Evolutionary conservation across 2,113 vertebrate genomes (phyloP).

Genomic region (Perca fluviatilis): DNA sequence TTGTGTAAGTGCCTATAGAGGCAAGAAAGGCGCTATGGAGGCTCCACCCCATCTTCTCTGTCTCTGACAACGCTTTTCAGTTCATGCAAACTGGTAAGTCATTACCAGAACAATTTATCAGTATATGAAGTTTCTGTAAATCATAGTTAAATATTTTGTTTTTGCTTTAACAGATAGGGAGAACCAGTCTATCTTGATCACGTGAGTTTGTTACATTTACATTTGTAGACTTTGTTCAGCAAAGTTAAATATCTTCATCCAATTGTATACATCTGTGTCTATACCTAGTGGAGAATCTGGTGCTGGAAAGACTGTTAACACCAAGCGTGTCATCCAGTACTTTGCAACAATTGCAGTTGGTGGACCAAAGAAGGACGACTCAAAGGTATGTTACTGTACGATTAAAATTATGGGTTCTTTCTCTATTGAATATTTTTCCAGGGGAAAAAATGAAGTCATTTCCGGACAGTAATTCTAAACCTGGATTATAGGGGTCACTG

Average conservation of each 20-base stretch:
- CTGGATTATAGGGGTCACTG: slow-evolving; percentile 62
- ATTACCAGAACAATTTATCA: too few relatives aligned
- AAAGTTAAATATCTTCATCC: too few relatives aligned
- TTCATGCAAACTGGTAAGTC: slow-evolving; percentile 71
- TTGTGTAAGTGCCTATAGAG: too few relatives aligned
- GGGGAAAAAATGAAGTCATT: background rate
- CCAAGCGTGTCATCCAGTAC: slow-evolving; percentile 80
- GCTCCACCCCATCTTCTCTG: too few relatives aligned
- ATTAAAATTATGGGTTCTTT: background rate
- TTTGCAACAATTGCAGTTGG: slow-evolving; percentile 75
- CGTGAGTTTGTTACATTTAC: too few relatives aligned
- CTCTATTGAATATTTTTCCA: background rate
- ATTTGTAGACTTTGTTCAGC: too few relatives aligned
- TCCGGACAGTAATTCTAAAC: slow-evolving; percentile 5
- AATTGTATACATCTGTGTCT: too few relatives aligned
- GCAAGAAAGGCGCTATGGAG: too few relatives aligned
- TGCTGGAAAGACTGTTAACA: slow-evolving; percentile 81
- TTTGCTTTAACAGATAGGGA: too few relatives aligned
- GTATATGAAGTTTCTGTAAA: too few relatives aligned
- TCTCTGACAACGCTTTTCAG: slow-evolving; percentile 56
- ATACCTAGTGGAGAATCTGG: slow-evolving; percentile 69
- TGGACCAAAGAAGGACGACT: slow-evolving; percentile 50
- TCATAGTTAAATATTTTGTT: too few relatives aligned
- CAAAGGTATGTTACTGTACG: slow-evolving; percentile 8
- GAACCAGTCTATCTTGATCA: too few relatives aligned